Percentiles rank a stretch among this genome's conserved stretches.
Evolutionary conservation across 2,113 vertebrate genomes (phyloP).

Genomic region (Phoxinus phoxinus): DNA sequence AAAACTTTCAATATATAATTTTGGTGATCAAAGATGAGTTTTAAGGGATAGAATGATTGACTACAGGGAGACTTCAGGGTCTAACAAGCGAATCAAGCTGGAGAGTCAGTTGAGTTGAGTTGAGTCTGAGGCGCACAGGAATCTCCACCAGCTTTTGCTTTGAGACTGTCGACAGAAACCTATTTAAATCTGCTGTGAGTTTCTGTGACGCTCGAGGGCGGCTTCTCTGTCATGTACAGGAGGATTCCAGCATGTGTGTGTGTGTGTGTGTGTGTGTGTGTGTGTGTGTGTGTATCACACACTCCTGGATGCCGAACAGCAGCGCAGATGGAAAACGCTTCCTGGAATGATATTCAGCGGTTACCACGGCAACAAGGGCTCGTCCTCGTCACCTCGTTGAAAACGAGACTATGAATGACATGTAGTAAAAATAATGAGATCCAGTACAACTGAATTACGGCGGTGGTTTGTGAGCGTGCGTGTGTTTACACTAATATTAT

Average conservation of each 20-base stretch:
- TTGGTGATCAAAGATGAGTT: too few species aligned
- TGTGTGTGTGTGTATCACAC: neutral
- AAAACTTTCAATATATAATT: too few species aligned
- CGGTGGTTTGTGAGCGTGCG: neutral
- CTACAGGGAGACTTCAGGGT: too few species aligned
- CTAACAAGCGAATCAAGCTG: neutral
- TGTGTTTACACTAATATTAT: neutral
- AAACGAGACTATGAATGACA: neutral
- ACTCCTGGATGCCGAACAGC: constrained; percentile 64
- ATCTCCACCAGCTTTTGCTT: neutral
- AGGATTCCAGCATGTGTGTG: neutral
- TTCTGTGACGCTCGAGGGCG: neutral
- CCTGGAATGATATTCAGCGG: constrained; percentile 54
- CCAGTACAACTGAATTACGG: too few species aligned
- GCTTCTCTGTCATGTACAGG: neutral
- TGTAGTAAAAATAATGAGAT: neutral
- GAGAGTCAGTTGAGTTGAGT: neutral
- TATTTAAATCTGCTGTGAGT: neutral
- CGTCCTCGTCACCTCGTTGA: constrained; percentile 22
- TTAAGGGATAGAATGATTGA: too few species aligned
- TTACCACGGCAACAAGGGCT: constrained; percentile 64
- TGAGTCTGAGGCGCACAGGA: neutral
- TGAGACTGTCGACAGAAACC: neutral
- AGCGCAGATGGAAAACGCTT: constrained; percentile 71
- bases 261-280: constrained; percentile 1